These are phyloP conservation scores for Hormaphis cornu DNA, from an alignment of 1,140 invertebrate species.

Conservation along the genomic window DNA sequence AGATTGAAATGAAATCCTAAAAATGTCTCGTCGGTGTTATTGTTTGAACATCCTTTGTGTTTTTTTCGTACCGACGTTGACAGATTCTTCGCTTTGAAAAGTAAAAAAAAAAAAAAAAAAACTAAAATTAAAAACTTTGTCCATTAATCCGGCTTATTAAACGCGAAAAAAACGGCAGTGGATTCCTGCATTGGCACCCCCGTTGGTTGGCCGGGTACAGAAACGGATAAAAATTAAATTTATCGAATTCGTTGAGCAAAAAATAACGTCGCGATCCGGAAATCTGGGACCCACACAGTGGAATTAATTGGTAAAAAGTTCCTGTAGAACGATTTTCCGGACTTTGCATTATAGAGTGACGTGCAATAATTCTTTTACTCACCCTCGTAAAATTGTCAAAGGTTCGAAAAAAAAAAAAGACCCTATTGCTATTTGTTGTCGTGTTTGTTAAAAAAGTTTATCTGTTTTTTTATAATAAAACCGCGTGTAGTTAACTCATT, in stretches of 20 bases:
- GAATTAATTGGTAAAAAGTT: constrained; percentile 30
- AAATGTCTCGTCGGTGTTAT: not conserved
- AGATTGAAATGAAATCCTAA: not conserved
- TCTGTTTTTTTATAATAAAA: not conserved
- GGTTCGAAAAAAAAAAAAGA: not conserved
- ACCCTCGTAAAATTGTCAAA: not conserved
- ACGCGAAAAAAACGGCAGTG: constrained; percentile 1
- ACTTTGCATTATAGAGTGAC: not conserved
- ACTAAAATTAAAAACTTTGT: constrained; percentile 30
- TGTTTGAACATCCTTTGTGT: not conserved
- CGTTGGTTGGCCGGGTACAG: not conserved
- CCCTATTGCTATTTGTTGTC: not conserved
- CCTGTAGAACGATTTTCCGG: constrained; percentile 6
- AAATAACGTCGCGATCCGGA: not conserved
- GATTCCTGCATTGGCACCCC: constrained; percentile 21
- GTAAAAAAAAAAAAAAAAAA: not conserved
- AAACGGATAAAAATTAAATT: constrained; percentile 10
- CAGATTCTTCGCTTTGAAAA: constrained; percentile 15
- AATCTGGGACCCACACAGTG: too few species aligned
- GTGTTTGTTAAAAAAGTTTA: too few species aligned
- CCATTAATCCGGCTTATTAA: constrained; percentile 28
- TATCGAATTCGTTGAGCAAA: not conserved
- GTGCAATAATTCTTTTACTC: not conserved
- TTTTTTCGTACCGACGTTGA: not conserved
- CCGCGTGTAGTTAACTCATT: too few species aligned